Conservation (phyloP, 2,888 invertebrate species). For the Synergus umbraculus region DNA sequence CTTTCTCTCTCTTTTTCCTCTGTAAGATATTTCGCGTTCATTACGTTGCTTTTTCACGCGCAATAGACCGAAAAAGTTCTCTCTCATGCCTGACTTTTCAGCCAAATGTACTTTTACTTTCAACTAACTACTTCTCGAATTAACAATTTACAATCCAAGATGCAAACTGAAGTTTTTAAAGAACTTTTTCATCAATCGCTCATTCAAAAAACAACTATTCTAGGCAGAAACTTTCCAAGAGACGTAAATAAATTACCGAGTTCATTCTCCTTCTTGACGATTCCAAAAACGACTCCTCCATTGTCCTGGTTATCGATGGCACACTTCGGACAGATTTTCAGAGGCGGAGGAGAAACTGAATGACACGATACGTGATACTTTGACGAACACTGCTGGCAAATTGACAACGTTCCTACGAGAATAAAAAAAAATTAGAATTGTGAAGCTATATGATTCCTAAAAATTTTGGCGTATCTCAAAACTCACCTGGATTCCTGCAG, state of each 20-base stretch:
- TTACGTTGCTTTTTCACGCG: slow-evolving; percentile 67
- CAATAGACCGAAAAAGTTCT: slow-evolving; percentile 70
- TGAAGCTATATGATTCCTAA: not conserved
- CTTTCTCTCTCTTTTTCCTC: slow-evolving; percentile 77
- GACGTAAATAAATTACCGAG: slow-evolving; percentile 65
- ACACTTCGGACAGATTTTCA: slow-evolving; percentile 79
- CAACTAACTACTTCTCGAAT: slow-evolving; percentile 43
- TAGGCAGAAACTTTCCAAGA: slow-evolving; percentile 50
- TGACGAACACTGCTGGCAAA: slow-evolving; percentile 79
- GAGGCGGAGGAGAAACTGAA: slow-evolving; percentile 77
- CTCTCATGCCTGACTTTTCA: slow-evolving; percentile 23
- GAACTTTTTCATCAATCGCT: slow-evolving; percentile 73
- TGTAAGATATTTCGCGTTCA: slow-evolving; percentile 77
- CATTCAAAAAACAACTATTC: slow-evolving; percentile 56
- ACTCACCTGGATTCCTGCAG: slow-evolving; percentile 78
- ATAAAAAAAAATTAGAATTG: slow-evolving; percentile 43
- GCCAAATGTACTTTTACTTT: slow-evolving; percentile 41
- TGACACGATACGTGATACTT: slow-evolving; percentile 80
- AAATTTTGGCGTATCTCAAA: not conserved
- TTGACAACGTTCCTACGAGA: slow-evolving; percentile 75
- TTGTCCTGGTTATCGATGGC: slow-evolving; percentile 53
- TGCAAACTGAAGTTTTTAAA: slow-evolving; percentile 47
- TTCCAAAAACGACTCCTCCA: slow-evolving; percentile 14
- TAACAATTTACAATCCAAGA: slow-evolving; percentile 33
- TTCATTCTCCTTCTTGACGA: slow-evolving; percentile 67